Base-by-base conservation (phyloP, 2,888 invertebrate species). In the Drosophila maculinotata region DNA sequence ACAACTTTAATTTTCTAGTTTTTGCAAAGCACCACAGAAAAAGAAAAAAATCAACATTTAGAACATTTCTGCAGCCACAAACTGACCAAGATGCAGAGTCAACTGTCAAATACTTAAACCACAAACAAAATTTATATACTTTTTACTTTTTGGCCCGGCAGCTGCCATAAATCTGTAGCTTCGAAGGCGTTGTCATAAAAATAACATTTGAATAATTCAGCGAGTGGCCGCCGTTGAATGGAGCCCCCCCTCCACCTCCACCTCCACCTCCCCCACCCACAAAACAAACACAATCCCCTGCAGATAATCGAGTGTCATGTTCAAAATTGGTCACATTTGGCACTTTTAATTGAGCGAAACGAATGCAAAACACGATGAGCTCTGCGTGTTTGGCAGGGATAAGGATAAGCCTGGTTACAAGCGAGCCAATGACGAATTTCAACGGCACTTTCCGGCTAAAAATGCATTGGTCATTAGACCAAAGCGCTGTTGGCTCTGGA, bases 291-390 rank as follows among this genome's bases (percentile, higher is more conserved):
- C 12, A 20, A 10, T 39, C 45, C 39, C 17, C 45, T 31, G 45
- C 44, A 33, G 47, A 31, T 73, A 73, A 73, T 75, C 76, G 75
- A 73, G 56, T 73, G 73, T 69, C 73, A 59, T 70, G 71, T 66
- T 59, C 4, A 38, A 59, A 64, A 75, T 78, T 75, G 72, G 74
- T 75, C 73, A 72, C 71, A 68, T 76, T 73, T 71, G 76, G 74
- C 79, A 76, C 83, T 49, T 82, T 72, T 74, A 83, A 83, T 86
- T 88, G 76, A 68, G 83, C 72, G 81, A 60, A 72, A 44, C 80
- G 74, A 83, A 87, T 85, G 75, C 60, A 44, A 54, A 74, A 72
- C 65, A 74, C 58, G 66, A 67, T 45, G 62, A 51, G 41, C 39
- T 28, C 23, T 36, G 9, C 38, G 38, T 36, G 20, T 4, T 20